Conservation (phyloP, 2,797 vertebrate species). For the Phyllotis vaccarum region DNA sequence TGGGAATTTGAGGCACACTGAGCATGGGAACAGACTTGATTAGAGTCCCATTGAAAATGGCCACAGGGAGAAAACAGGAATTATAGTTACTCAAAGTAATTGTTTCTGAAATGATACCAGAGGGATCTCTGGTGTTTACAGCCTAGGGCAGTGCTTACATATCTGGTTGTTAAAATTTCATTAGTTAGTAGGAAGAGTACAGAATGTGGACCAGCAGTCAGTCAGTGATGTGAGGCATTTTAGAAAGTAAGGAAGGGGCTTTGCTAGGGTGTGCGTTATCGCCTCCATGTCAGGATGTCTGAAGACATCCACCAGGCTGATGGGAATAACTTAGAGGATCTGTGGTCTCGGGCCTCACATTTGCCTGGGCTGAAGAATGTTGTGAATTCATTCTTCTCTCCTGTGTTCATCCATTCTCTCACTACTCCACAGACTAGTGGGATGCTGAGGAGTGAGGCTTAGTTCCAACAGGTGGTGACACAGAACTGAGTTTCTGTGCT, state of each 20-base stretch:
- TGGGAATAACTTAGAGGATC: background rate
- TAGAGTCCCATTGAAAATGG: background rate
- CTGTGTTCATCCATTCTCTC: background rate
- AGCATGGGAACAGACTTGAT: background rate
- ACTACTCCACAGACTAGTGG: rapidly evolving
- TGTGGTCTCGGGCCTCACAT: background rate
- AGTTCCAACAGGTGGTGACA: background rate
- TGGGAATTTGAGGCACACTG: background rate
- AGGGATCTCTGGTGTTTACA: background rate
- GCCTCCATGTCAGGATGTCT: background rate
- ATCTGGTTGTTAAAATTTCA: background rate
- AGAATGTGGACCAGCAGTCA: background rate
- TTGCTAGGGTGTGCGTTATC: background rate
- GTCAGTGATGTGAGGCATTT: background rate
- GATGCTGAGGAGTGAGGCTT: too few relatives aligned
- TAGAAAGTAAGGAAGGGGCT: background rate
- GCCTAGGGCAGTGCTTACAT: background rate
- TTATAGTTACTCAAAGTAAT: background rate
- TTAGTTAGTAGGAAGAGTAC: background rate
- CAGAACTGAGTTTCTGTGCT: background rate
- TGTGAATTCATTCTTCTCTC: background rate
- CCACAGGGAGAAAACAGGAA: too few relatives aligned
- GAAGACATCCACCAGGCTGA: background rate
- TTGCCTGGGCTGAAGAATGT: background rate
- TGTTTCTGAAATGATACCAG: background rate